Conservation (phyloP, 2,888 invertebrate genomes). For the Gastracanthus pulcherrimus region DNA sequence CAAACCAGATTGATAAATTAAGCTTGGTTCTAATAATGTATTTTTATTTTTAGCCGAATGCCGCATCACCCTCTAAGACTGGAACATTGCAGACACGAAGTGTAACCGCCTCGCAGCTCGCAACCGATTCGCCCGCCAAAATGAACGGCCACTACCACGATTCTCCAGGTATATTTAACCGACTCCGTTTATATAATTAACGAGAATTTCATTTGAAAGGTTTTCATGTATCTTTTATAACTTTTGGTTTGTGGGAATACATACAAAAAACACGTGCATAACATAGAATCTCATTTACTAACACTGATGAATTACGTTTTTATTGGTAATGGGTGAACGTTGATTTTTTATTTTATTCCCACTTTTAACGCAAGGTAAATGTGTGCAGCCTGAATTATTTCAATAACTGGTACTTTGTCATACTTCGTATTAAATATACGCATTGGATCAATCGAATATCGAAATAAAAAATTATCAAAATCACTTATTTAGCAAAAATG, state of each 20-base stretch:
- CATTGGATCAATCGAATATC: background rate
- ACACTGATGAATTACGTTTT: constrained; percentile 30
- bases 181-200: background rate
- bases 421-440: background rate
- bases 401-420: background rate
- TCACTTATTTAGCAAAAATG: background rate
- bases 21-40: background rate
- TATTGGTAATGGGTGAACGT: constrained; percentile 12
- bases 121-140: constrained; percentile 93
- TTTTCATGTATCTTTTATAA: constrained; percentile 31
- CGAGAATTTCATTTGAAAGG: background rate
- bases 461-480: background rate
- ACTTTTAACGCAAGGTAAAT: constrained; percentile 5
- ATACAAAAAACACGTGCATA: constrained; percentile 23
- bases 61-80: constrained; percentile 83
- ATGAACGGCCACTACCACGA: constrained; percentile 88
- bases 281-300: constrained; percentile 38
- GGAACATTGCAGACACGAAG: constrained; percentile 94
- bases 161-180: constrained; percentile 74
- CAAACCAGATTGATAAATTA: constrained; percentile 8
- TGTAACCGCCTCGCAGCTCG: constrained; percentile 94
- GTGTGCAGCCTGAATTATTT: background rate
- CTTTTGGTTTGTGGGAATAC: constrained; percentile 26
- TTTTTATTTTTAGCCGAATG: constrained; percentile 74
- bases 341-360: background rate